phyloP scores from a whole-genome alignment of 2,797 vertebrate species.

The Microchirus variegatus region DNA sequence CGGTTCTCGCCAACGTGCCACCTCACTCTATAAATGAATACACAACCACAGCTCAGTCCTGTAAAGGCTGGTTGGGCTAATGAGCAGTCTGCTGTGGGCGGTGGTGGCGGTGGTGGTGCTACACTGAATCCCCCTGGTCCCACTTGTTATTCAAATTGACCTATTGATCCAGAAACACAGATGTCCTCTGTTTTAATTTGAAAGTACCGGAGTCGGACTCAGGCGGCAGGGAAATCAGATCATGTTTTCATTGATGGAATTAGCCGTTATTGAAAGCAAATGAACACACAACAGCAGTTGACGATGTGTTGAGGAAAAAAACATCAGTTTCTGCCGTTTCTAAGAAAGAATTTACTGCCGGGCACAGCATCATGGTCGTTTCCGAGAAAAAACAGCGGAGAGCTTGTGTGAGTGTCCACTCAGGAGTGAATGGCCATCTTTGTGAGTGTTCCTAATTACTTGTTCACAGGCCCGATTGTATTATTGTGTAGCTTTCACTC shows the following conservation, averaged over 20 bases:
- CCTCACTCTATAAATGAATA: background rate
- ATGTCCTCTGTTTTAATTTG: constrained; percentile 44
- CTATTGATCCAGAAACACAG: constrained; percentile 33
- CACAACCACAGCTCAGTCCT: background rate
- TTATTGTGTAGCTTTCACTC: constrained; percentile 34
- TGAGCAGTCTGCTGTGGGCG: constrained; percentile 18
- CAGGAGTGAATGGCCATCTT: constrained; percentile 57
- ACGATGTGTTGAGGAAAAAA: background rate
- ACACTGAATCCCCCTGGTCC: constrained; percentile 53
- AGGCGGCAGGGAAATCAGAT: constrained; percentile 5
- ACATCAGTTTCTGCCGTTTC: background rate
- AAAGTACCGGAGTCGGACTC: constrained; percentile 27
- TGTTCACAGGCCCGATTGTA: constrained; percentile 55
- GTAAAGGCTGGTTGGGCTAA: constrained; percentile 11
- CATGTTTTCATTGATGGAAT: constrained; percentile 2
- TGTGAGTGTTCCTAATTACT: constrained; percentile 53
- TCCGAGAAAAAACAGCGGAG: constrained; percentile 15
- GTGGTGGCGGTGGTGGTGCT: background rate
- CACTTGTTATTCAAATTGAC: constrained; percentile 57
- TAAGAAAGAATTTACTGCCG: background rate
- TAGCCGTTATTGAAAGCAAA: constrained; percentile 3
- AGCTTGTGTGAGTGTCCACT: constrained; percentile 11
- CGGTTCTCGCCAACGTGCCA: constrained; percentile 19
- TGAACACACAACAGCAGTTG: constrained; percentile 4
- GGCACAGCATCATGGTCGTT: background rate